Evolutionary conservation across 2,888 invertebrate genomes (phyloP), one percentile per base, ranked within the genome.

Genomic region (Zygaena filipendulae): DNA sequence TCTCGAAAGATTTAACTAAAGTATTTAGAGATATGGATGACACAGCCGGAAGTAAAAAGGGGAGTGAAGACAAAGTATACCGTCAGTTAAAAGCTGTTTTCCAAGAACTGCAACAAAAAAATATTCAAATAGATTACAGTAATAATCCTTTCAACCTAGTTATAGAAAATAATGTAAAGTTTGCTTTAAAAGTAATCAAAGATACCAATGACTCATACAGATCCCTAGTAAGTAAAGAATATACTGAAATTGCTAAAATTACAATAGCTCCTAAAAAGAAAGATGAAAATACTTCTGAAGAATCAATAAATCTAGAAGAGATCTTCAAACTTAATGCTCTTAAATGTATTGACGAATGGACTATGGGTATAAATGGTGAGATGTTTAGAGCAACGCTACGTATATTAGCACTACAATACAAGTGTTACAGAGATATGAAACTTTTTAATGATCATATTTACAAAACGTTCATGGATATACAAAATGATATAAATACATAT

Each of bases 301-400:
- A 56, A 19, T 59, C 63, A 0, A 30, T 59, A 8, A 57, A 52
- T 45, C 44, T 41, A 29, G 70, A 60, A 48, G 69, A 54, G 52
- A 51, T 52, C 22, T 83, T 64, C 34, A 77, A 67, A 45, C 30
- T 42, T 19, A 74, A 75, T 38, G 63, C 59, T 27, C 36, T 74
- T 9, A 77, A 68, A 48, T 75, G 72, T 40, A 49, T 83, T 9
- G 70, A 82, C 12, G 86, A 87, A 54, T 87, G 86, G 84, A 59
- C 61, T 10, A 72, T 74, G 51, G 84, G 80, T 6, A 51, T 83
- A 3, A 67, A 72, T 29, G 85, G 83, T 12, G 87, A 87, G 62
- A 66, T 72, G 45, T 69, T 60, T 32, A 63, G 87, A 37, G 66
- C 70, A 2, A 62, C 53, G 23, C 45, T 80, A 23, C 71, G 84